Base-by-base conservation (phyloP, 2,888 invertebrate species). In the Campaea margaritaria region DNA sequence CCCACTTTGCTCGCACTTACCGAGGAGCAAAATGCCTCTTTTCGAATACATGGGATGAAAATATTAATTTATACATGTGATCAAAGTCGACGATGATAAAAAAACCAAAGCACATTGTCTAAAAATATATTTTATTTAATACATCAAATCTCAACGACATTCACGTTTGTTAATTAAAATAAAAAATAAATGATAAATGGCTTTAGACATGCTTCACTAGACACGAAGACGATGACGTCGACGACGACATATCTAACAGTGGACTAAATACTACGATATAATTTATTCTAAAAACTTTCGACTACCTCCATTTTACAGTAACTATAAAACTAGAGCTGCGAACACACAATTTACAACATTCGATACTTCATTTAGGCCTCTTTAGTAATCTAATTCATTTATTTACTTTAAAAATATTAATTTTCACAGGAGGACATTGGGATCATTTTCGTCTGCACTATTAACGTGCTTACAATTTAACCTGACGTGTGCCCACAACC, bases 81-180 rank as follows among this genome's bases (percentile, higher is more conserved):
- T 10, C 9, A 31, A 31, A 31, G 31, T 21, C 5, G 7, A 9
- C 10, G 31, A 9, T 44, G 28, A 44, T 44, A n/a, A 72, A 80
- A 69, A 67, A 74, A 76, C 69, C 57, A 44, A 64, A 52, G 52
- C 42, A 15, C 66, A 3, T 82, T 87, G 80, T 89, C 87, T 90
- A 90, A 91, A 91, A 91, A 91, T 90, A 91, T 89, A 90, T 84
- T 91, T 91, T 86, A 88, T 91, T 91, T 86, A 88, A 85, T 91
- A 91, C 89, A 87, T 87, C 83, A 86, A 90, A 83, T 89, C 84
- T 83, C 86, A 91, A 91, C 89, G 86, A 89, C 91, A 86, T 85
- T 80, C 82, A 87, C 77, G 78, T 81, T 81, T 51, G 83, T 86
- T 86, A 85, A 81, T 82, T 78, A 77, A 81, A 84, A 50, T 52